Percentiles rank a stretch among this genome's conserved stretches.
Conservation (phyloP, 1,140 invertebrate genomes). For the Antheraea mylitta region DNA sequence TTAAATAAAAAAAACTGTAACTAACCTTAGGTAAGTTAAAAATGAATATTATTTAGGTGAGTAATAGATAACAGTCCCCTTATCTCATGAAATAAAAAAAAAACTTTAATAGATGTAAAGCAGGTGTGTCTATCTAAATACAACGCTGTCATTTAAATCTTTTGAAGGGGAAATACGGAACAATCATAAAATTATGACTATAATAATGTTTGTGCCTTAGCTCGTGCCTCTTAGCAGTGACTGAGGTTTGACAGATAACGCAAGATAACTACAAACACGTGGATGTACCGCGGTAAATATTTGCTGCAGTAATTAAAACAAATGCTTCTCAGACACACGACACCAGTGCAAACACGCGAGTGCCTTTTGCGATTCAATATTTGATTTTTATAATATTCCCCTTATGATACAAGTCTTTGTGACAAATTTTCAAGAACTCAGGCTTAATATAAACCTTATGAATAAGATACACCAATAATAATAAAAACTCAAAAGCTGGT, state of each 20-base stretch:
- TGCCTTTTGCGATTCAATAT: slow-evolving; percentile 35
- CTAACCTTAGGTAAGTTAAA: background rate
- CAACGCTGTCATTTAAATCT: slow-evolving; percentile 11
- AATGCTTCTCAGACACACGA: slow-evolving; percentile 40
- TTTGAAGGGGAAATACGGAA: slow-evolving; percentile 16
- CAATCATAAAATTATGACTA: slow-evolving; percentile 21
- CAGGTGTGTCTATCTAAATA: slow-evolving; percentile 10
- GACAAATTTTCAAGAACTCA: background rate
- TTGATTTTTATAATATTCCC: slow-evolving; percentile 8
- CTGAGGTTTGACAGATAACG: slow-evolving; percentile 77
- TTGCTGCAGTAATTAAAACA: slow-evolving; percentile 66
- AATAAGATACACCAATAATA: background rate
- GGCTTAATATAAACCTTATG: too few species aligned
- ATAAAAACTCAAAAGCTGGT: too few species aligned
- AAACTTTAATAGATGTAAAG: slow-evolving; percentile 6
- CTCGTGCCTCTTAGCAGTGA: slow-evolving; percentile 69
- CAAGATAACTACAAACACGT: slow-evolving; percentile 66
- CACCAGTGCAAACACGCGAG: slow-evolving; percentile 42
- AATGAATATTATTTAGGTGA: background rate
- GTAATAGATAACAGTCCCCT: slow-evolving; percentile 4
- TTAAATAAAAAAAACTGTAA: background rate
- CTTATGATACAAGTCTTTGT: background rate
- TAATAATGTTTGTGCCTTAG: slow-evolving; percentile 34
- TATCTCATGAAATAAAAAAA: background rate
- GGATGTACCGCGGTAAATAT: slow-evolving; percentile 64